Conservation (phyloP, 2,113 vertebrate species). For the Muscicapa adusta region DNA sequence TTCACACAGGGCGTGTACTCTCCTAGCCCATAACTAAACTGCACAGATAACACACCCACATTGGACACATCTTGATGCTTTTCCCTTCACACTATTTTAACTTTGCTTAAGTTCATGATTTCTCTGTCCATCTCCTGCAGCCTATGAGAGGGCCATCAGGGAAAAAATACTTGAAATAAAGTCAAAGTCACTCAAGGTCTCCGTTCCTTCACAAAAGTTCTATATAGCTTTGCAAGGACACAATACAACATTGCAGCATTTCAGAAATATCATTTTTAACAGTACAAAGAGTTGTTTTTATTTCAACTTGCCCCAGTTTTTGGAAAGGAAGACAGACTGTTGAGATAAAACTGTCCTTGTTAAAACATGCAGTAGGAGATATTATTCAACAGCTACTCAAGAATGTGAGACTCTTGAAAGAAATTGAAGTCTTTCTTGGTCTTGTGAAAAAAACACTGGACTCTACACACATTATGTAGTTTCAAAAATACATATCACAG, state of each 20-base stretch:
- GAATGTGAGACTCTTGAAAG: background rate
- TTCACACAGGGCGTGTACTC: background rate
- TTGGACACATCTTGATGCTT: background rate
- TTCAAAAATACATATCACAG: background rate
- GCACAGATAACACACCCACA: background rate
- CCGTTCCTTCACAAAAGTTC: background rate
- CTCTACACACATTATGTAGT: background rate
- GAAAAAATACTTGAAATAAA: background rate
- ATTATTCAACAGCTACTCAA: background rate
- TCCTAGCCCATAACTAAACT: background rate
- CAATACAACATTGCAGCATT: background rate
- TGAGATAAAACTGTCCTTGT: conserved; percentile 22
- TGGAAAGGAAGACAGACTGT: background rate
- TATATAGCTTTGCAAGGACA: background rate
- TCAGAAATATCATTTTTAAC: conserved; percentile 5
- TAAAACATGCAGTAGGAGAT: background rate
- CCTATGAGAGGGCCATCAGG: background rate
- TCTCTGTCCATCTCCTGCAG: background rate
- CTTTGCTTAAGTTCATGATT: background rate
- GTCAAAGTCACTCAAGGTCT: background rate
- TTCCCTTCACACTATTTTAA: background rate
- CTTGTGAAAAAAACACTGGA: background rate
- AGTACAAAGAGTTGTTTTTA: conserved; percentile 37
- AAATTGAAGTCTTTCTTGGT: background rate
- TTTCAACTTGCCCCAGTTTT: conserved; percentile 44